Evolutionary conservation across 2,797 vertebrate genomes (phyloP).

Genomic region (Chloroceryle inda): DNA sequence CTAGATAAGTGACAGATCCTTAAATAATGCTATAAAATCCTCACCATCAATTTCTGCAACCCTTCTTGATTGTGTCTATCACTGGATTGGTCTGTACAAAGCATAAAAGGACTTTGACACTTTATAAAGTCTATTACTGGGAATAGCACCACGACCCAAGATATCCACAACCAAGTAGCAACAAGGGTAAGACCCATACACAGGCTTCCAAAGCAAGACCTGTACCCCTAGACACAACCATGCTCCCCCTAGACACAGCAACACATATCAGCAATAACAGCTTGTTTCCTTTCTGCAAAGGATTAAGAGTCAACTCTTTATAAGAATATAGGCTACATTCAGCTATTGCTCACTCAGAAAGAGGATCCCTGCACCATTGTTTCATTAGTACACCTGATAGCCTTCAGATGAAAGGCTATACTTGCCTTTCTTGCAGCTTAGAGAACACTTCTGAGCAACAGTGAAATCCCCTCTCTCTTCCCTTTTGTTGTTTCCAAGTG

Average conservation of each 20-base stretch:
- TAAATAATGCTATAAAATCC: not conserved
- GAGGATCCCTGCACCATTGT: rapidly evolving
- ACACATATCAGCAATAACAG: not conserved
- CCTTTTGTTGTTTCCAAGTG: not conserved
- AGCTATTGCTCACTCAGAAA: not conserved
- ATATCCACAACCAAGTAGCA: not conserved
- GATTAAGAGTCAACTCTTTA: not conserved
- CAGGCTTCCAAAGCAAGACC: not conserved
- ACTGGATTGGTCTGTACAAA: not conserved
- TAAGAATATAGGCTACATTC: not conserved
- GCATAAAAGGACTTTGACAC: not conserved
- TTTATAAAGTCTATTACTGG: not conserved
- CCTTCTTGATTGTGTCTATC: not conserved
- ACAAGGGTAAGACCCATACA: not conserved
- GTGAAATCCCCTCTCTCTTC: not conserved
- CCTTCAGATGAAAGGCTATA: not conserved
- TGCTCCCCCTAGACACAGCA: not conserved
- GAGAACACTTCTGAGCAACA: not conserved
- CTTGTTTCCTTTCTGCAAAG: not conserved
- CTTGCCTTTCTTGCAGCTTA: not conserved
- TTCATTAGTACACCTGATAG: not conserved
- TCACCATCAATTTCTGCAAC: not conserved
- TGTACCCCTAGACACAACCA: rapidly evolving
- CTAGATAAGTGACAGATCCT: not conserved
- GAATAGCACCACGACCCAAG: not conserved